phyloP scores from a whole-genome alignment of 37 sponge, comb jelly and placozoan species.

The Cladorhizidae sp. region DNA sequence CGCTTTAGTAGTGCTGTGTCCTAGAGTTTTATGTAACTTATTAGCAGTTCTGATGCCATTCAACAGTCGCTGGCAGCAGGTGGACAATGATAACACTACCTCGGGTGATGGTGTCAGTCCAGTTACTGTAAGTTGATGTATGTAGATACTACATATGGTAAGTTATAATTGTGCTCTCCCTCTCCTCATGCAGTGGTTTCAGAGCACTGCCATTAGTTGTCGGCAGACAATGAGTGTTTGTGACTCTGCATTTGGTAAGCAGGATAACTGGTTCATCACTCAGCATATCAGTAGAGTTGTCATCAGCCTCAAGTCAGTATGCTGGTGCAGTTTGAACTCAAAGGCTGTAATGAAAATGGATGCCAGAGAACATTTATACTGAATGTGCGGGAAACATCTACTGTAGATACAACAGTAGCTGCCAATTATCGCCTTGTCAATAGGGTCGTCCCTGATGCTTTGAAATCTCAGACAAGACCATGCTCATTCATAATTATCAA shows the following conservation, averaged over 20 bases:
- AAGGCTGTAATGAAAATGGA: too few species aligned
- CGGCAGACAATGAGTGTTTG: conserved; percentile 2
- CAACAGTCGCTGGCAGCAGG: not conserved
- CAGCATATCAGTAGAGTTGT: conserved; percentile 34
- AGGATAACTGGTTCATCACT: conserved; percentile 45
- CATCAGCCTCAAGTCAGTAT: conserved; percentile 6
- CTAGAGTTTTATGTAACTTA: too few species aligned
- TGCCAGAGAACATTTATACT: too few species aligned
- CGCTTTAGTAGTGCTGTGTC: too few species aligned
- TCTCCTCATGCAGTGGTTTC: conserved; percentile 18
- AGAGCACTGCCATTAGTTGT: not conserved
- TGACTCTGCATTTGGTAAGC: not conserved
- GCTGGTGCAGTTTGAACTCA: conserved; percentile 1
- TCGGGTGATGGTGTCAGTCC: not conserved
- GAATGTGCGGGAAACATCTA: conserved; percentile 1
- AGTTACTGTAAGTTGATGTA: not conserved
- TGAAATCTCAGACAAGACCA: too few species aligned
- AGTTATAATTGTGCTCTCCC: not conserved
- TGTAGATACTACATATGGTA: not conserved
- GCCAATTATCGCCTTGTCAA: not conserved
- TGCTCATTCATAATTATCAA: too few species aligned
- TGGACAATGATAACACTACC: conserved; percentile 17
- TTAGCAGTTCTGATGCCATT: not conserved
- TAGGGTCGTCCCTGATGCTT: not conserved
- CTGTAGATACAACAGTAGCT: conserved; percentile 10